Percentiles rank a stretch among this genome's conserved stretches.
Conservation (phyloP, 2,888 invertebrate species). For the Conomelus anceps region DNA sequence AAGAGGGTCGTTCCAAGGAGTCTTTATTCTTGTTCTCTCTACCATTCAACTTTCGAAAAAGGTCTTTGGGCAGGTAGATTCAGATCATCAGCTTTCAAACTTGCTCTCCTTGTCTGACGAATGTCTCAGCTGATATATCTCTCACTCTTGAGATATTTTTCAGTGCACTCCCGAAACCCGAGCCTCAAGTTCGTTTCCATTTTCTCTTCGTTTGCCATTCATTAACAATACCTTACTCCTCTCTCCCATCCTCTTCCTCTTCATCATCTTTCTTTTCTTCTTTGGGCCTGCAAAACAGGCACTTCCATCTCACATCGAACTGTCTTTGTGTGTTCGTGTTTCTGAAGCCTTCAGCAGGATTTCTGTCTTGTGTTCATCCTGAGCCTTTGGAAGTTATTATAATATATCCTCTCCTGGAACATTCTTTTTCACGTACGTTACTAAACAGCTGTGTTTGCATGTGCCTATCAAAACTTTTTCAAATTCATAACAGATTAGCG, state of each 20-base stretch:
- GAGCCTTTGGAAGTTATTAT: not conserved
- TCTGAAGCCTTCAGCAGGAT: not conserved
- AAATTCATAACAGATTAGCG: too few relatives aligned
- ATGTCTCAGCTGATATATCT: not conserved
- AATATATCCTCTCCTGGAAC: not conserved
- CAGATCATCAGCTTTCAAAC: not conserved
- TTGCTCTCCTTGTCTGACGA: not conserved
- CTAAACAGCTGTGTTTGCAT: too few relatives aligned
- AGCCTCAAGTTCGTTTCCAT: not conserved
- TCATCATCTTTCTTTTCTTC: not conserved
- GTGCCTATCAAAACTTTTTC: too few relatives aligned
- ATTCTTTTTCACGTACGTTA: too few relatives aligned
- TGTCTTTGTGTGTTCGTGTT: not conserved
- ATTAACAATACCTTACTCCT: not conserved
- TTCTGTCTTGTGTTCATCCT: not conserved
- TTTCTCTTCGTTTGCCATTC: not conserved
- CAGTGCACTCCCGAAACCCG: not conserved
- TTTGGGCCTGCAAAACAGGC: not conserved
- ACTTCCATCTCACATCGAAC: not conserved
- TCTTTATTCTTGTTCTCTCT: not conserved
- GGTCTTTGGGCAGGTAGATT: not conserved
- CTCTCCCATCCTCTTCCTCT: too few relatives aligned
- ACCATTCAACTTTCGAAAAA: not conserved
- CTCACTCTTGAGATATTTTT: not conserved
- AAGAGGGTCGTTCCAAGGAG: not conserved